phyloP scores from a whole-genome alignment of 2,113 vertebrate genomes.

The Erpornis zantholeuca region DNA sequence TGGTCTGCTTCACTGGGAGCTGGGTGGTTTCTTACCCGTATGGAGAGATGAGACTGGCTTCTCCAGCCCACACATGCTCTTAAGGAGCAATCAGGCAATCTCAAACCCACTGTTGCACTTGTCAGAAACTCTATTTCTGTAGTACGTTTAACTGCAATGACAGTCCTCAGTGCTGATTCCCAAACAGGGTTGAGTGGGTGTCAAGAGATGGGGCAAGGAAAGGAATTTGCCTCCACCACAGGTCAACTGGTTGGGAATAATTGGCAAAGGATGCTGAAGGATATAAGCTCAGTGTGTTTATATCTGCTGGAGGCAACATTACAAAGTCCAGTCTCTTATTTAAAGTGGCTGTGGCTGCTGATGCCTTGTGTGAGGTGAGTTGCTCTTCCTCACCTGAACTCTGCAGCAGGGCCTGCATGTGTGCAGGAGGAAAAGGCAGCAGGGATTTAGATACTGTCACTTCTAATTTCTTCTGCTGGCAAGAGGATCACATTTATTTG shows the following conservation, averaged over 20 bases:
- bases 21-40: neutral
- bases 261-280: neutral
- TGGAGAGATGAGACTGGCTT: neutral
- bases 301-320: neutral
- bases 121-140: neutral
- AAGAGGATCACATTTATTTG: neutral
- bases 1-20: neutral
- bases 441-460: neutral
- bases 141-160: neutral
- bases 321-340: neutral
- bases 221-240: neutral
- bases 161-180: neutral
- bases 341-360: neutral
- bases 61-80: neutral
- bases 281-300: neutral
- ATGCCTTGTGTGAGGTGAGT: neutral
- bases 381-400: neutral
- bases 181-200: neutral
- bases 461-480: neutral
- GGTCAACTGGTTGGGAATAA: neutral
- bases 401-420: neutral
- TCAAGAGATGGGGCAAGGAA: neutral
- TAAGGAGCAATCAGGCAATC: rapidly evolving
- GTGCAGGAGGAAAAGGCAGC: neutral
- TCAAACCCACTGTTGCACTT: neutral